A percentile compares a stretch with the other conserved stretches of the same genome.
These are phyloP conservation scores for Phaenicophaeus curvirostris DNA, from an alignment of 2,797 vertebrate genomes.

Conservation along the genomic window DNA sequence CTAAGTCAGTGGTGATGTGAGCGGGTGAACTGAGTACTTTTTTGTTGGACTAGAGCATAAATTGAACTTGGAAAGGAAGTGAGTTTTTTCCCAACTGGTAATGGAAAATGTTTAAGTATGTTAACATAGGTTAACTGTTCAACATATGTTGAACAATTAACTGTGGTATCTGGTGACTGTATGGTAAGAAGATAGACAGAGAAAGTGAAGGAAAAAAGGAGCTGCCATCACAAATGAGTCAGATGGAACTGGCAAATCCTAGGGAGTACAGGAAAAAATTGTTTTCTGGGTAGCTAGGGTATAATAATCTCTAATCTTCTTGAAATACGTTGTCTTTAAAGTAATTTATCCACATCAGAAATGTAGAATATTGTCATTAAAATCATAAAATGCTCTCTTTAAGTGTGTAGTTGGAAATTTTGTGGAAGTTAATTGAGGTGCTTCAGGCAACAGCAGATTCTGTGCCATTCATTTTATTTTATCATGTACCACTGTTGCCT, in stretches of 20 bases:
- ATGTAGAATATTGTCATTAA: conserved; percentile 57
- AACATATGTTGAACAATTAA: not conserved
- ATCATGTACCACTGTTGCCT: conserved; percentile 42
- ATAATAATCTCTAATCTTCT: conserved; percentile 16
- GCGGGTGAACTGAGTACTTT: not conserved
- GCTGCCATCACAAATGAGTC: not conserved
- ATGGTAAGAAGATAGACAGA: not conserved
- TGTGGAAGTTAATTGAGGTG: conserved; percentile 71
- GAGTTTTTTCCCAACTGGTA: not conserved
- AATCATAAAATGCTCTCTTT: conserved; percentile 64
- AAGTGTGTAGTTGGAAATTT: conserved; percentile 60
- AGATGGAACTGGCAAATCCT: not conserved
- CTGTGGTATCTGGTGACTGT: not conserved
- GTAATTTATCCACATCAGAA: conserved; percentile 58
- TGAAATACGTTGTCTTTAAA: conserved; percentile 55
- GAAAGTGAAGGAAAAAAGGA: not conserved
- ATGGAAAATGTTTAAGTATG: not conserved
- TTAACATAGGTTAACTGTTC: not conserved
- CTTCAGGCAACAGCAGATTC: conserved; percentile 49
- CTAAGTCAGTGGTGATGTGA: not conserved
- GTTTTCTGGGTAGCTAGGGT: conserved; percentile 6
- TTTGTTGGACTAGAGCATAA: not conserved
- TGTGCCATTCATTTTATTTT: conserved; percentile 68
- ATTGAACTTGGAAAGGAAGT: not conserved
- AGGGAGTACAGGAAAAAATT: not conserved